Evolutionary conservation across 2,888 invertebrate genomes (phyloP).

Genomic region (Folsomia candida): DNA sequence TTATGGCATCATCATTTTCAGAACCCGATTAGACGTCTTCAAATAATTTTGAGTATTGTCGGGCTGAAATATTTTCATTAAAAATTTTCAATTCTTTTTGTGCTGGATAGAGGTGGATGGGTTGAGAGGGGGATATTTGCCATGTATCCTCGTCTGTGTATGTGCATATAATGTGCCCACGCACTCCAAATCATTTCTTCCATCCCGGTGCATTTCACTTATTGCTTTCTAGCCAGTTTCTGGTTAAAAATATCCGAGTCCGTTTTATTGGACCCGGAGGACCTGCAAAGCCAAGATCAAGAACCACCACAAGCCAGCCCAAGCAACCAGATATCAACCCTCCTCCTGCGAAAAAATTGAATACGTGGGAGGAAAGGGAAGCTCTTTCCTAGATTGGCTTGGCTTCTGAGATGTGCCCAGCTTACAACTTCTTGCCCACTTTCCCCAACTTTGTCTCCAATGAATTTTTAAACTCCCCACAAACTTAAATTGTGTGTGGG

Average conservation of each 20-base stretch:
- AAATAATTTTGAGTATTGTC: too few species aligned
- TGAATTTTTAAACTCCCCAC: not conserved
- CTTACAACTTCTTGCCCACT: not conserved
- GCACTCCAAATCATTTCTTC: not conserved
- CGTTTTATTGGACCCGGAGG: not conserved
- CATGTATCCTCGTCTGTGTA: too few species aligned
- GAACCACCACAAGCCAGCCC: not conserved
- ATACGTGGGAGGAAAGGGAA: not conserved
- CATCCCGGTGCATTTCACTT: not conserved
- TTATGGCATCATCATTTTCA: too few species aligned
- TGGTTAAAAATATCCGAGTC: not conserved
- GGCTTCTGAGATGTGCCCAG: not conserved
- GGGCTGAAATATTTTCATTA: too few species aligned
- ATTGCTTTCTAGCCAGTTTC: not conserved
- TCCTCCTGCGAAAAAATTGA: not conserved
- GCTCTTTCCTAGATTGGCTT: not conserved
- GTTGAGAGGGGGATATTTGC: too few species aligned
- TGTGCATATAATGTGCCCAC: too few species aligned
- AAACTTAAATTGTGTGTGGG: not conserved
- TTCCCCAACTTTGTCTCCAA: not conserved
- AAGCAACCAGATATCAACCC: too few species aligned
- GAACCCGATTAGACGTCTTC: too few species aligned
- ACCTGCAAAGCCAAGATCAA: not conserved
- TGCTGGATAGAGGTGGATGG: too few species aligned
- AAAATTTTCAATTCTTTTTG: too few species aligned